Percentiles rank a stretch among this genome's conserved stretches.
phyloP scores from a whole-genome alignment of 2,888 invertebrate genomes.

The Agrochola circellaris region DNA sequence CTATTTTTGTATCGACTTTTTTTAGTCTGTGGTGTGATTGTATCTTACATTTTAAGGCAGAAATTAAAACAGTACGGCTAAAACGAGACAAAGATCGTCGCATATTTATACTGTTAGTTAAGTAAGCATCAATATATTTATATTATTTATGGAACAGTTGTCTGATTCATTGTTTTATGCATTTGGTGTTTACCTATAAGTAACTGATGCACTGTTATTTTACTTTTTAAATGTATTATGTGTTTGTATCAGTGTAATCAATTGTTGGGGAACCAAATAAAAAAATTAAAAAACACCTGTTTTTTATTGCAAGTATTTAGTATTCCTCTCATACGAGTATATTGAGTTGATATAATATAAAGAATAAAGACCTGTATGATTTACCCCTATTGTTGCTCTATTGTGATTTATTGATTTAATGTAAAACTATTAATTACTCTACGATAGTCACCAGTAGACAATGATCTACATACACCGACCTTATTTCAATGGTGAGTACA shows the following conservation, averaged over 20 bases:
- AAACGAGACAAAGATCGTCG: not conserved
- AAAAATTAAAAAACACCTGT: too few relatives aligned
- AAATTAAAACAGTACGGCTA: slow-evolving; percentile 2
- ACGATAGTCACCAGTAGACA: slow-evolving; percentile 9
- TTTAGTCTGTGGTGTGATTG: not conserved
- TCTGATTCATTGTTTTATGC: too few relatives aligned
- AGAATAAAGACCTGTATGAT: not conserved
- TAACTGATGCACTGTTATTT: too few relatives aligned
- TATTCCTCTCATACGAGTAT: too few relatives aligned
- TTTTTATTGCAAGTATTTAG: not conserved
- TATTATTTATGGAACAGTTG: too few relatives aligned
- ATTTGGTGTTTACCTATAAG: too few relatives aligned
- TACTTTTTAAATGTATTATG: too few relatives aligned
- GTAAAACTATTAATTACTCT: slow-evolving; percentile 12
- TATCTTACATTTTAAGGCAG: slow-evolving; percentile 9
- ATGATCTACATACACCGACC: slow-evolving; percentile 45
- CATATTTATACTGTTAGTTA: not conserved
- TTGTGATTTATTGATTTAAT: not conserved
- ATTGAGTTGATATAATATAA: not conserved
- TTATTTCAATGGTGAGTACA: slow-evolving; percentile 17
- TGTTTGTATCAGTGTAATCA: too few relatives aligned
- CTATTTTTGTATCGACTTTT: slow-evolving; percentile 1
- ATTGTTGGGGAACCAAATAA: too few relatives aligned
- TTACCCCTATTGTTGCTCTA: too few relatives aligned
- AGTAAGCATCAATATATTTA: not conserved